Evolutionary conservation across 2,113 vertebrate genomes (phyloP).

Genomic region (Tautogolabrus adspersus): DNA sequence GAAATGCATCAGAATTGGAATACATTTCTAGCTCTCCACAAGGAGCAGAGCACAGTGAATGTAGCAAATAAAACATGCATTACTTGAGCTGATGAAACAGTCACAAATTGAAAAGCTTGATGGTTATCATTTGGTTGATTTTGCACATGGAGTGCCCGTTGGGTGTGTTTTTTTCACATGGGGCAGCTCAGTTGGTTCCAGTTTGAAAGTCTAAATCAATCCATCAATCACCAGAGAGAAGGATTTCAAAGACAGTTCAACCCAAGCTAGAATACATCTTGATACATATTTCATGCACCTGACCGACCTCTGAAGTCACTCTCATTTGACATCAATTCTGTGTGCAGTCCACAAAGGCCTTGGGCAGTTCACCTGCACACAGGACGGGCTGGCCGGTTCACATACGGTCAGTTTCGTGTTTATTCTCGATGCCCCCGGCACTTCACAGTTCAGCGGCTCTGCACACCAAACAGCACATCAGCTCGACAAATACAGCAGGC

Average conservation of each 20-base stretch:
- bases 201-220: slow-evolving; percentile 61
- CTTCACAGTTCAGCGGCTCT: slow-evolving; percentile 59
- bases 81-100: slow-evolving; percentile 23
- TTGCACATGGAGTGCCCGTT: slow-evolving; percentile 17
- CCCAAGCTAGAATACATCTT: slow-evolving; percentile 52
- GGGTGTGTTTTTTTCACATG: slow-evolving; percentile 4
- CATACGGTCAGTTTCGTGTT: slow-evolving; percentile 16
- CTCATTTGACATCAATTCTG: slow-evolving; percentile 67
- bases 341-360: slow-evolving; percentile 42
- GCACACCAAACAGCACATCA: slow-evolving; percentile 59
- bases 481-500: slow-evolving; percentile 53
- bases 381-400: slow-evolving; percentile 23
- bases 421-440: slow-evolving; percentile 56
- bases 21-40: background rate
- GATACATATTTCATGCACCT: slow-evolving; percentile 64
- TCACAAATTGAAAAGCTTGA: slow-evolving; percentile 29
- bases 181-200: slow-evolving; percentile 49
- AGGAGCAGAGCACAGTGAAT: background rate
- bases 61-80: slow-evolving; percentile 15
- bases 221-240: slow-evolving; percentile 50
- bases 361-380: slow-evolving; percentile 62
- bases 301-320: slow-evolving; percentile 58
- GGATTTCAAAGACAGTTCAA: slow-evolving; percentile 32
- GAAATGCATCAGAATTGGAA: slow-evolving; percentile 14
- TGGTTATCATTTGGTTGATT: slow-evolving; percentile 36